Conservation (phyloP, 2,888 invertebrate species). For the Synanthedon vespiformis region DNA sequence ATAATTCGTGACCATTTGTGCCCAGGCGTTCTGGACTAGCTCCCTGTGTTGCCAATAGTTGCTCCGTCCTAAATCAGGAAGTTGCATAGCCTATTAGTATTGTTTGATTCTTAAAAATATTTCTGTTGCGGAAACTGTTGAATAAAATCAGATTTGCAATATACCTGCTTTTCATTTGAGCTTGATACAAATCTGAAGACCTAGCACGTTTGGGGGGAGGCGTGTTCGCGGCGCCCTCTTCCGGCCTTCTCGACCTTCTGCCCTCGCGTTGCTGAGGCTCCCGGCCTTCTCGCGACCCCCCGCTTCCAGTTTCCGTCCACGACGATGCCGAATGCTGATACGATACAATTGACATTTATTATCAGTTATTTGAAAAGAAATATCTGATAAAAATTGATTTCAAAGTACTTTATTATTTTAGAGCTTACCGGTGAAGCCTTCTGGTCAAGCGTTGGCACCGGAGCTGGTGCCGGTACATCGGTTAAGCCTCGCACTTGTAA, state of each 20-base stretch:
- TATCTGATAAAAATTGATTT: too few species aligned
- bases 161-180: slow-evolving; percentile 68
- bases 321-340: slow-evolving; percentile 49
- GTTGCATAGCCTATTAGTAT: slow-evolving; percentile 32
- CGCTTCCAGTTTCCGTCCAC: slow-evolving; percentile 63
- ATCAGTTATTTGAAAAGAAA: background rate
- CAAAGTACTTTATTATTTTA: too few species aligned
- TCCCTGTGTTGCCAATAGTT: slow-evolving; percentile 48
- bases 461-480: slow-evolving; percentile 76
- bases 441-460: slow-evolving; percentile 67
- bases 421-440: slow-evolving; percentile 78
- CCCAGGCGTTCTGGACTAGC: slow-evolving; percentile 73
- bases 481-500: slow-evolving; percentile 88
- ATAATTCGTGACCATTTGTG: slow-evolving; percentile 75
- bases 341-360: background rate
- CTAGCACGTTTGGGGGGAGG: slow-evolving; percentile 79
- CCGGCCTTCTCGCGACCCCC: slow-evolving; percentile 49
- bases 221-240: slow-evolving; percentile 59
- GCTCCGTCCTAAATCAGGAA: slow-evolving; percentile 60
- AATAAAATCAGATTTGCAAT: too few species aligned
- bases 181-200: slow-evolving; percentile 76
- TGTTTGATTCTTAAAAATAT: slow-evolving; percentile 2
- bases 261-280: slow-evolving; percentile 42
- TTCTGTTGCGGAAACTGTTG: too few species aligned
- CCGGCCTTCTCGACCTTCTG: slow-evolving; percentile 64